Conservation (phyloP, 2,888 invertebrate genomes). For the Deroplatys truncata region DNA sequence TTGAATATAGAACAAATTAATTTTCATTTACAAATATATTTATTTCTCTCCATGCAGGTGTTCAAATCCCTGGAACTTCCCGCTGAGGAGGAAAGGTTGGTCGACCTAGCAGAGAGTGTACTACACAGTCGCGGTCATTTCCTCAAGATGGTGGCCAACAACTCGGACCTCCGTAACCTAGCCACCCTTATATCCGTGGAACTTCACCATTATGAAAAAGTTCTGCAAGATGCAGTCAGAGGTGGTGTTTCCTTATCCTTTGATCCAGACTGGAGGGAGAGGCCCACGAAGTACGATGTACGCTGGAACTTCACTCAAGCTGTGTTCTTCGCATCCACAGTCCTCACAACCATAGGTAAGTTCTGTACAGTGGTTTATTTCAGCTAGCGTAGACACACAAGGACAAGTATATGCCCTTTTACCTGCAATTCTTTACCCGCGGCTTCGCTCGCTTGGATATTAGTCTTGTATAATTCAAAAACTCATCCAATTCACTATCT, state of each 20-base stretch:
- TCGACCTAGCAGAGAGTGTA: constrained; percentile 43
- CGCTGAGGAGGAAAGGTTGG: constrained; percentile 64
- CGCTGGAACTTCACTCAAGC: constrained; percentile 77
- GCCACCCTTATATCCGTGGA: constrained; percentile 36
- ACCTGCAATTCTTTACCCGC: no score
- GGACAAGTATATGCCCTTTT: no score
- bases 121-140: constrained; percentile 54
- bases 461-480: no score
- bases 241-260: constrained; percentile 55
- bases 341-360: constrained; percentile 85
- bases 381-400: no score
- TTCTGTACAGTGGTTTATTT: not conserved
- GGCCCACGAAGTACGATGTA: constrained; percentile 19
- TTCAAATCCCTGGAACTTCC: constrained; percentile 75
- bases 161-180: constrained; percentile 43
- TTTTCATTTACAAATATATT: not conserved
- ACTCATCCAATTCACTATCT: no score
- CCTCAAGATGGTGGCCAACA: constrained; percentile 58
- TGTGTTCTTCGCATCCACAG: constrained; percentile 85
- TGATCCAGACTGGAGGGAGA: not conserved
- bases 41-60: constrained; percentile 47
- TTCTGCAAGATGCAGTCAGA: constrained; percentile 67
- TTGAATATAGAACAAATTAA: no score
- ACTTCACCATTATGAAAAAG: constrained; percentile 43
- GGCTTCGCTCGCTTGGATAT: no score